Conservation (phyloP, 2,797 vertebrate genomes). For the Pipistrellus pygmaeus region DNA sequence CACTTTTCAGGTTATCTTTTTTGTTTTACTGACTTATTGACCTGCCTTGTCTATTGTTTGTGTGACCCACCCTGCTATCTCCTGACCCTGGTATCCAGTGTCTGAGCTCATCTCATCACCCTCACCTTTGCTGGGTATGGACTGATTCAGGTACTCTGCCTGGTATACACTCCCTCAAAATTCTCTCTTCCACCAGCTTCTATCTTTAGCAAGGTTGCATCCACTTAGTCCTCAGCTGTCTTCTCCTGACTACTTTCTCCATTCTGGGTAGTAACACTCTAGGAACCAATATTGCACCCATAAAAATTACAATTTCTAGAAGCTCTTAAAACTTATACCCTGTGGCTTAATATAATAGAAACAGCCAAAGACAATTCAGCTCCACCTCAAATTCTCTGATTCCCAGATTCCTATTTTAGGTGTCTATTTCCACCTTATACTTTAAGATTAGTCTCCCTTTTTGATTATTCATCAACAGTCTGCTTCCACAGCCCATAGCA, state of each 20-base stretch:
- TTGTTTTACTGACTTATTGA: background rate
- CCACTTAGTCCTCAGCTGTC: background rate
- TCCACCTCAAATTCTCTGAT: constrained; percentile 54
- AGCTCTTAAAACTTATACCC: constrained; percentile 40
- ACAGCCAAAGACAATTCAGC: constrained; percentile 54
- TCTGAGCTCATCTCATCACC: background rate
- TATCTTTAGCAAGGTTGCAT: background rate
- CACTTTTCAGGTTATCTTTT: background rate
- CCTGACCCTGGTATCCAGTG: background rate
- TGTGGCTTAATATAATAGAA: constrained; percentile 60
- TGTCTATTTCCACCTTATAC: constrained; percentile 61
- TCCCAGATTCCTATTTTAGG: constrained; percentile 62
- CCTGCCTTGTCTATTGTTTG: background rate
- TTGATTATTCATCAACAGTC: constrained; percentile 56
- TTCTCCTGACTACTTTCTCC: constrained; percentile 4
- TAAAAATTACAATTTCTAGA: constrained; percentile 59
- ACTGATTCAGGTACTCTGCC: background rate
- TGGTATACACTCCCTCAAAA: background rate
- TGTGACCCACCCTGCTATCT: too few species aligned
- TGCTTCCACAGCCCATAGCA: constrained; percentile 46
- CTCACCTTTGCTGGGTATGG: background rate
- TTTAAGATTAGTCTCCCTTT: constrained; percentile 65
- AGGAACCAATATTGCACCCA: background rate
- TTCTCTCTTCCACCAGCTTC: background rate
- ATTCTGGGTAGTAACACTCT: background rate